Evolutionary conservation across 2,797 vertebrate genomes (phyloP), one percentile per base, ranked within the genome.

Genomic region (Micromesistius poutassou): DNA sequence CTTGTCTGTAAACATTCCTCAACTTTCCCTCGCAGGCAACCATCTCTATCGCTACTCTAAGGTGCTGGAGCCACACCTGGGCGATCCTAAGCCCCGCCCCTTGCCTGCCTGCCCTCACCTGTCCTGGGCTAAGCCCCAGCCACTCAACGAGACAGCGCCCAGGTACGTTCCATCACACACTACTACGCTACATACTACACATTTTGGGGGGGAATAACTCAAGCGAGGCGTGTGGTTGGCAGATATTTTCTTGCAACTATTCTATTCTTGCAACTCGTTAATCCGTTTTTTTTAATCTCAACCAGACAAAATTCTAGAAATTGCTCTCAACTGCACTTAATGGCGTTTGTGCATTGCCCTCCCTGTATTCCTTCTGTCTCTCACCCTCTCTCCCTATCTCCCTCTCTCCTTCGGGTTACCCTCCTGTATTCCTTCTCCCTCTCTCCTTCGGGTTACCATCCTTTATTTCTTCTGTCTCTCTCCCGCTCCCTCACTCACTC

Each of bases 41-140:
- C 98, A 99, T 87, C 95, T 99, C 66, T 97, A 99, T 88, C 96
- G 97, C 14, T 99, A 99, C 91, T 99, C 98, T 33, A 99, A 99
- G 89, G 98, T 99, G 78, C 93, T 99, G 0, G 98, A 99, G 89
- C 94, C 96, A 84, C 97, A 97, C 77, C 89, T 99, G 79, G 97
- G 97, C 74, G 97, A 97, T 78, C 97, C 98, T 0, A 98, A 97
- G 83, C 97, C 98, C 19, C 95, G 96, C 10, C 95, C 98, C 25
- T 94, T 99, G 22, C 98, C 98, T 0, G 97, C 98, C 55, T 99
- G 98, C 87, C 98, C 98, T 74, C 98, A 99, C 80, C 91, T 99
- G 77, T 99, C 97, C 2, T 99, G 98, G 98, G 96, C 98, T 30
- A 99, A 99, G 87, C 98, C 98, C 1, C 96, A 98, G 91, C 98